A percentile compares a stretch with the other conserved stretches of the same genome.
These are phyloP conservation scores for Acanthurus lineatus DNA, from an alignment of 2,797 vertebrate genomes.

Conservation along the genomic window DNA sequence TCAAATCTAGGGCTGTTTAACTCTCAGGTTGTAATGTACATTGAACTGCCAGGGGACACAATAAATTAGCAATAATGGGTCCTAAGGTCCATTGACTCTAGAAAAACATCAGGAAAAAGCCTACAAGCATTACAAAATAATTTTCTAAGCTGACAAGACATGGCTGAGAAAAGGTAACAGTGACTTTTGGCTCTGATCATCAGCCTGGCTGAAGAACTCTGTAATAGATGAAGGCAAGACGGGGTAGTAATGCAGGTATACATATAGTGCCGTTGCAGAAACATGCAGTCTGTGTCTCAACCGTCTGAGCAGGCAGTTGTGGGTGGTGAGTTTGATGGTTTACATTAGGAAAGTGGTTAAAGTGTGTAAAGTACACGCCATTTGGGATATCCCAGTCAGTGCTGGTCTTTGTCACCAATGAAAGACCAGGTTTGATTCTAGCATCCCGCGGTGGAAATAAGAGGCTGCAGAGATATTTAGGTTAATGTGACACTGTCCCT, in stretches of 20 bases:
- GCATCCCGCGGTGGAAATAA: constrained; percentile 39
- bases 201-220: neutral
- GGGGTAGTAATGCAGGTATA: neutral
- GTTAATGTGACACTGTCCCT: constrained; percentile 33
- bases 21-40: neutral
- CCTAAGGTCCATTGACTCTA: neutral
- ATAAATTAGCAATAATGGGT: neutral
- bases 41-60: neutral
- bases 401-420: constrained; percentile 32
- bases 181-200: neutral
- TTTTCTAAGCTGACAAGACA: neutral
- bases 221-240: neutral
- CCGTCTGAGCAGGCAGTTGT: constrained; percentile 18
- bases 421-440: constrained; percentile 25
- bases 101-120: neutral
- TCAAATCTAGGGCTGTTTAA: neutral
- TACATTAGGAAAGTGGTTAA: constrained; percentile 35
- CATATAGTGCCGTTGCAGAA: neutral
- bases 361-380: neutral
- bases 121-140: neutral
- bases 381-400: neutral
- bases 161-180: neutral
- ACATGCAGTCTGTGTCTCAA: neutral
- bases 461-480: constrained; percentile 36
- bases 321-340: constrained; percentile 31